Evolutionary conservation across 2,113 vertebrate species (phyloP), one percentile per base, ranked within the genome.

Genomic region (Scomber scombrus): DNA sequence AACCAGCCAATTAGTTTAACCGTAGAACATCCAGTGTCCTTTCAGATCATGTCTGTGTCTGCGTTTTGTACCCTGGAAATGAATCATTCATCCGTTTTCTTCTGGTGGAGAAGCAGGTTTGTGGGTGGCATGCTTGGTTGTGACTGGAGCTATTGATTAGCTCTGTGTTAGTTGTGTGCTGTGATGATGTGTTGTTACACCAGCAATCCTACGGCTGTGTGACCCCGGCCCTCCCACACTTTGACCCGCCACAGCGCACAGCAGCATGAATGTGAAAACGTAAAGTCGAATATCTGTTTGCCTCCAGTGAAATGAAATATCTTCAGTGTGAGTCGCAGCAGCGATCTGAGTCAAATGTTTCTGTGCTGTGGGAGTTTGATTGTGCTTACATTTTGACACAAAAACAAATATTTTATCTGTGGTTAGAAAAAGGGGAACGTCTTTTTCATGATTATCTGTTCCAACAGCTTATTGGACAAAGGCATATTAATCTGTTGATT

Each of bases 1-100:
- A 64, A 85, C 56, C 23, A 77, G 78, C 58, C 84, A 90, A 88
- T 93, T 85, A 87, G 61, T 67, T 56, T 11, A 63, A 76, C 55
- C 80, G 58, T 63, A 81, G 73, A 66, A 40, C 34, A 10, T 56
- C 71, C 54, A 2, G 70, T 54, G 58, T 78, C 23, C 43, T 74
- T 65, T 86, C 64, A 49, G 51, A 71, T 70, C 75, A 68, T 12
- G 67, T 74, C 62, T 55, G 21, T 47, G 43, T 81, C 64, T 76
- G 55, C 77, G 82, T 71, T 78, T 63, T 75, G 18, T 71, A 51
- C 49, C 81, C 51, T 77, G 62, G 54, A 78, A 82, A 80, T 3
- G 2, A 80, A 73, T 74, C 63, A n/a, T 61, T 78, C 67, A 70
- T 80, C 45, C 47, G 2, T 47, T 66, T 9, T 49, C 71, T 40